Conservation (phyloP, 1,140 invertebrate genomes). For the Mesaphorura yosii region DNA sequence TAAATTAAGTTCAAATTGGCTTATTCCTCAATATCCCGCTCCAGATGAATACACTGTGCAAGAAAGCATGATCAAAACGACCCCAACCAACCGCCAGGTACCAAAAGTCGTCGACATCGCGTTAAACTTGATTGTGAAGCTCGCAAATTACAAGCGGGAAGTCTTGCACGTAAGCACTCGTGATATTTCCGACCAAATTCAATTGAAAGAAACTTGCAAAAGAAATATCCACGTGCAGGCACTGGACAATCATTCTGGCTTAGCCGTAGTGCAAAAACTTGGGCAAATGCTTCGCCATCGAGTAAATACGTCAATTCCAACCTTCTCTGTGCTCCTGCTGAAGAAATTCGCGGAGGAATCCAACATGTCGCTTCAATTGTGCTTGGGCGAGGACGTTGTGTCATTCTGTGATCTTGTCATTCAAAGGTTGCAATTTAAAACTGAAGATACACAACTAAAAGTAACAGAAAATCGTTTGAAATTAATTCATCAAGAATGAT, state of each 20-base stretch:
- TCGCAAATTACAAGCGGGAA: constrained; percentile 3
- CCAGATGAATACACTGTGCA: constrained; percentile 12
- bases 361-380: constrained; percentile 16
- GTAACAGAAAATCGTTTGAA: constrained; percentile 9
- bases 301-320: constrained; percentile 21
- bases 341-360: constrained; percentile 17
- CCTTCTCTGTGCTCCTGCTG: constrained; percentile 18
- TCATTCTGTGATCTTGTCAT: constrained; percentile 24
- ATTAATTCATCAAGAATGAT: too few species aligned
- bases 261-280: constrained; percentile 15
- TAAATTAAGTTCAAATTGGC: not conserved
- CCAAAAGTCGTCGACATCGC: constrained; percentile 3
- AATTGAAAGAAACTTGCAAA: too few species aligned
- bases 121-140: constrained; percentile 7
- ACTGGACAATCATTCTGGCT: constrained; percentile 4
- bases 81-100: constrained; percentile 1
- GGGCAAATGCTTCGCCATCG: constrained; percentile 19
- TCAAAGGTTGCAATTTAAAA: constrained; percentile 21
- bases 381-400: constrained; percentile 18
- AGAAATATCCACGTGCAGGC: too few species aligned
- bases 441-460: constrained; percentile 25
- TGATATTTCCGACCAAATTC: too few species aligned
- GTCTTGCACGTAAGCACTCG: constrained; percentile 10
- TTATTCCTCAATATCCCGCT: not conserved
- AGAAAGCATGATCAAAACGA: constrained; percentile 16